These are phyloP conservation scores for Macroglossus sobrinus DNA, from an alignment of 2,113 vertebrate genomes.

Conservation along the genomic window DNA sequence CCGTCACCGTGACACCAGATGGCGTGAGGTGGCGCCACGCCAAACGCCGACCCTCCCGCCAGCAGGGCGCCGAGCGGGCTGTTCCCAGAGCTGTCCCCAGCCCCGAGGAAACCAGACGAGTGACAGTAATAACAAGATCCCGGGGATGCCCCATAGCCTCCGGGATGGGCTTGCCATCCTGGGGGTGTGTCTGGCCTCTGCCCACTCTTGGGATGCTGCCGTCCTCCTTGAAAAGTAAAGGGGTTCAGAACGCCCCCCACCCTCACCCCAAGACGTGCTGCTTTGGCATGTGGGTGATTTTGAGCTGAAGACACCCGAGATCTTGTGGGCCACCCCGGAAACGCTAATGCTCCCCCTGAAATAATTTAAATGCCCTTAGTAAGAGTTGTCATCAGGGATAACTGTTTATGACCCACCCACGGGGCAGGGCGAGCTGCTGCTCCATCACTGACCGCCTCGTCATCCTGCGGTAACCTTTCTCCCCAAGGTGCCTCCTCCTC, in stretches of 20 bases:
- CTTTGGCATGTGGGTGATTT: not conserved
- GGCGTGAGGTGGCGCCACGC: not conserved
- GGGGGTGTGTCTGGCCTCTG: not conserved
- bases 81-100: too few relatives aligned
- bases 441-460: not conserved
- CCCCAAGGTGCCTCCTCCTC: not conserved
- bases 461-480: not conserved
- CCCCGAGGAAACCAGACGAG: not conserved
- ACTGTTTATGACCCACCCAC: accelerated
- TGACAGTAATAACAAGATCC: not conserved
- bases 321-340: too few relatives aligned
- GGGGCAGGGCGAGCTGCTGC: not conserved
- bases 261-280: not conserved
- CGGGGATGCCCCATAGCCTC: accelerated
- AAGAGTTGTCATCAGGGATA: too few relatives aligned
- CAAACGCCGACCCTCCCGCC: not conserved
- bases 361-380: not conserved
- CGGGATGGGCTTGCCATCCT: not conserved
- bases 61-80: not conserved
- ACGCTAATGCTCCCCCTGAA: not conserved
- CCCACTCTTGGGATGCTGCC: not conserved
- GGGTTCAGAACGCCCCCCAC: not conserved
- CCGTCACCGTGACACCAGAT: not conserved
- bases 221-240: not conserved
- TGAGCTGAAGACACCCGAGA: not conserved